Percentiles rank a stretch among this genome's conserved stretches.
Conservation (phyloP, 1,140 invertebrate genomes). For the Aphaenogaster rudis region DNA sequence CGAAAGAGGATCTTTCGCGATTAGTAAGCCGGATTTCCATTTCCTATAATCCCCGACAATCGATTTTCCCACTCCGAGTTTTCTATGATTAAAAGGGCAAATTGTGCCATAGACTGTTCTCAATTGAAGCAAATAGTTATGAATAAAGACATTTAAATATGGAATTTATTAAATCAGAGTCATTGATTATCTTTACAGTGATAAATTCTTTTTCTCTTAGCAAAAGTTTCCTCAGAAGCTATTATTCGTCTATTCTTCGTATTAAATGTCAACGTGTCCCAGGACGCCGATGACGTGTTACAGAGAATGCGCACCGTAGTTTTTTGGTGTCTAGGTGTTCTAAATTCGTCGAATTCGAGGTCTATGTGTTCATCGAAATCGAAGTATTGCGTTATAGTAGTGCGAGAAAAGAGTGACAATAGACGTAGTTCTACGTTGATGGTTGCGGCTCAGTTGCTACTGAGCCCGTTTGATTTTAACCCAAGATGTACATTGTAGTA, state of each 20-base stretch:
- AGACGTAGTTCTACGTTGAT: too few species aligned
- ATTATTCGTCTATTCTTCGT: background rate
- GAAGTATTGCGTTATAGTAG: too few species aligned
- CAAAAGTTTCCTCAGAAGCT: background rate
- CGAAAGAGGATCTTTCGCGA: constrained; percentile 18
- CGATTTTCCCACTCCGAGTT: background rate
- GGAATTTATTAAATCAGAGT: background rate
- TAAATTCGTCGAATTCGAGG: too few species aligned
- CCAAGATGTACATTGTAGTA: too few species aligned
- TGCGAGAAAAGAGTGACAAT: too few species aligned
- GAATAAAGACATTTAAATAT: background rate
- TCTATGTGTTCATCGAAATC: too few species aligned
- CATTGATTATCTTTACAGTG: background rate
- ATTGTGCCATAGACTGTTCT: background rate
- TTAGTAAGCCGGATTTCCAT: constrained; percentile 38
- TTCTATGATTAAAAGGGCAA: background rate
- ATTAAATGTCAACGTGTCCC: background rate
- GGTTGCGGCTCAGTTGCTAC: too few species aligned
- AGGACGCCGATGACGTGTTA: too few species aligned
- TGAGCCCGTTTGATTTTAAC: too few species aligned
- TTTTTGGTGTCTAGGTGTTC: too few species aligned
- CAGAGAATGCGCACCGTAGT: too few species aligned
- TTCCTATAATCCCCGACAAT: background rate
- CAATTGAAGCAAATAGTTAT: background rate
- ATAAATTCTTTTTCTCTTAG: constrained; percentile 11